Base-by-base conservation (phyloP, 2,797 vertebrate species). In the Amphiprion clarkii region DNA sequence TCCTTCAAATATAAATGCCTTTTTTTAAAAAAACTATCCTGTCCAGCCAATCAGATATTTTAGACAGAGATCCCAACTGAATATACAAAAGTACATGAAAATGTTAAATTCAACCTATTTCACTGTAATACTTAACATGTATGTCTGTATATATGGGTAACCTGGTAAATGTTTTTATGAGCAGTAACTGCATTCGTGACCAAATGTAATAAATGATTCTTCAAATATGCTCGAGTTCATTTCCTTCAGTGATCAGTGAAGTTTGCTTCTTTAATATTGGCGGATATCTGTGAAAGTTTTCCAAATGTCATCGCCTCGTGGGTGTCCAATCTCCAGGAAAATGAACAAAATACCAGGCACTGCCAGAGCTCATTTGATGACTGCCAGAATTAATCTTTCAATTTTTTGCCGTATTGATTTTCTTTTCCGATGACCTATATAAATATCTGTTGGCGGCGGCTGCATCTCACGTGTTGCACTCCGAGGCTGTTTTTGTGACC, bases 351-450 rank as follows among this genome's bases (percentile, higher is more conserved):
- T 49, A 67, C 17, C 55, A 52, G 53, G 53, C 46, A 39, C 36
- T 70, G 69, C 74, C 74, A 58, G 59, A 52, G 46, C 66, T 65
- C 46, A 71, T 72, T 81, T 81, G 71, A 85, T 66, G 71, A 59
- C 63, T 57, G 63, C 21, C 60, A 70, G 73, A 88, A 86, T 87
- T 78, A 87, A 87, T 88, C 74, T 88, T 78, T 83, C 52, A 68
- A 49, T 81, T 79, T 60, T 89, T 70, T 51, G 65, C 69, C 0
- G 16, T 78, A 88, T 88, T 83, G 86, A 92, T 92, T 91, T 89
- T 81, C 68, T 39, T 67, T 82, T 74, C 49, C 33, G n/a, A 77
- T 88, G 89, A 84, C 83, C 89, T 79, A 84, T 83, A 82, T 87
- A 82, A 88, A 82, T 71, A 75, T 81, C 75, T 74, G 68, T 58